Percentiles rank a stretch among this genome's conserved stretches.
These are phyloP conservation scores for Rotaria socialis DNA, from an alignment of 2,888 invertebrate species.

Conservation along the genomic window DNA sequence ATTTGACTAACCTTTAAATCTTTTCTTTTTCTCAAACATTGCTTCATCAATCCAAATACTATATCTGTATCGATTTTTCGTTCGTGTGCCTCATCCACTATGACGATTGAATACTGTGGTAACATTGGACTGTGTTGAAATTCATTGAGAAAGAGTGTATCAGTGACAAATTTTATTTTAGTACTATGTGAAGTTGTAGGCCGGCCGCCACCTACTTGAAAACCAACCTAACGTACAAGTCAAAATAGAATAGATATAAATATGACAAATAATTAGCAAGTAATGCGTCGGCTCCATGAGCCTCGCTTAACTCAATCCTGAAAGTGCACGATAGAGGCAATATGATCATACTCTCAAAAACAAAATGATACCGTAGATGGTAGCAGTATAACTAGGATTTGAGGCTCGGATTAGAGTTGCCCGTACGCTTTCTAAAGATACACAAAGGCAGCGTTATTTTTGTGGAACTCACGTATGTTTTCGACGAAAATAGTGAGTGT, in stretches of 20 bases:
- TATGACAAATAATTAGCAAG: conserved; percentile 45
- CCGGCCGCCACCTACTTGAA: conserved; percentile 52
- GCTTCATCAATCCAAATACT: conserved; percentile 57
- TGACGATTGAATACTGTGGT: conserved; percentile 50
- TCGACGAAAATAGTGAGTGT: no score
- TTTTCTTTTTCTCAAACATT: conserved; percentile 50
- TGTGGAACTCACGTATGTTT: no score
- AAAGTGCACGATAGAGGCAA: no score
- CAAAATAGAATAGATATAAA: conserved; percentile 19
- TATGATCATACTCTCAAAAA: no score
- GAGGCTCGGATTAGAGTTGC: no score
- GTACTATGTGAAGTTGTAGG: conserved; percentile 49
- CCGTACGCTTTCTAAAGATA: no score
- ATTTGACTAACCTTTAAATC: conserved; percentile 56
- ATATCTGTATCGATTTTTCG: conserved; percentile 58
- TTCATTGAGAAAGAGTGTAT: conserved; percentile 56
- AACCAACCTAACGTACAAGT: conserved; percentile 50
- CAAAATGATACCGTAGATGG: no score
- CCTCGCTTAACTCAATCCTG: no score
- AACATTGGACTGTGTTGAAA: conserved; percentile 52
- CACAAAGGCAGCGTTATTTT: no score
- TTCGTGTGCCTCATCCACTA: conserved; percentile 60
- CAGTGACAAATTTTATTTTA: conserved; percentile 55
- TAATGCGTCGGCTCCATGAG: no score
- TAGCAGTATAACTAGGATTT: no score